Base-by-base conservation (phyloP, 2,797 vertebrate genomes). In the Protosalanx chinensis region DNA sequence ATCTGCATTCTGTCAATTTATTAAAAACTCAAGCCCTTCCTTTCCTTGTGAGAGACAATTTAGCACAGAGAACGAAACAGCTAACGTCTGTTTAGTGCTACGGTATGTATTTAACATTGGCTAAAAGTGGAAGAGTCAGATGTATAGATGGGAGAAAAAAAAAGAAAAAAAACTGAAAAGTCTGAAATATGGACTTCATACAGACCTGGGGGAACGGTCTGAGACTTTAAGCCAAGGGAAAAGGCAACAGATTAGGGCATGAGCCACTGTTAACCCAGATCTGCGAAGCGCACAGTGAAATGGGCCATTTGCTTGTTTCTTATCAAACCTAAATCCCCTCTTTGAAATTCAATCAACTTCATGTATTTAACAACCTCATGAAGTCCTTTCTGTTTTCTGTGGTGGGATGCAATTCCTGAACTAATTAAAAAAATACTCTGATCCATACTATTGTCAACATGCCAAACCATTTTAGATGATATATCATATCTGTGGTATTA, bases 21-120 rank as follows among this genome's bases (percentile, higher is more conserved):
- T 74, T 67, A 75, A 70, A 79, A 77, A 74, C 51, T 7, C 72
- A 70, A 80, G 75, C 68, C 30, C 77, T 72, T 70, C 78, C 88
- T 83, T 83, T 81, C 81, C 74, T 75, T 73, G 72, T 67, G 68
- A 75, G 73, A 68, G 49, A 71, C 70, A 87, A 84, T 84, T 79
- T 82, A 81, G 58, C 41, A 76, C 68, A 46, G 75, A 71, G 18
- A 76, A 49, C 5, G 75, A 56, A 73, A 27, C 2, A n/a, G 62
- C 58, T 56, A 46, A 12, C 7, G 1, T 37, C 49, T 15, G 49
- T 58, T 68, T 77, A 70, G 66, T 70, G 62, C 59, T n/a, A 77
- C 30, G 41, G 57, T 67, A 72, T 71, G 83, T 68, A 72, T 72
- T 68, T 67, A 66, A 80, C 60, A 75, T 51, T 61, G 67, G 79